A percentile compares a stretch with the other conserved stretches of the same genome.
phyloP scores from a whole-genome alignment of 2,888 invertebrate species.

The Athalia cordata region DNA sequence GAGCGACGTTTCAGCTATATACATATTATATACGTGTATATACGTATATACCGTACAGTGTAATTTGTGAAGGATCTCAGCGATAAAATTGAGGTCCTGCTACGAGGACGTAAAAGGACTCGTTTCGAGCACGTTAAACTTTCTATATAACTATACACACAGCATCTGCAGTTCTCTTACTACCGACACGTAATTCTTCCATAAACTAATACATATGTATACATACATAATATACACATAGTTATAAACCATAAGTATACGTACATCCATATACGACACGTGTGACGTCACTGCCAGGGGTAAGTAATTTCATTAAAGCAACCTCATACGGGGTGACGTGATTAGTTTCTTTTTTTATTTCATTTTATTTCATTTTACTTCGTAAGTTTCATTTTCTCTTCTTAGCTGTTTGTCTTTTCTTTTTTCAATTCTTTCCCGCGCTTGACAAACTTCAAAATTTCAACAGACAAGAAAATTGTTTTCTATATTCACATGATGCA shows the following conservation, averaged over 20 bases:
- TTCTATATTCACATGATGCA: neutral
- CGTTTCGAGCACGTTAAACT: neutral
- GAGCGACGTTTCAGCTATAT: too few relatives aligned
- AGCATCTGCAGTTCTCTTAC: too few relatives aligned
- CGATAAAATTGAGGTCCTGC: neutral
- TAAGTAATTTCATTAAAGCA: too few relatives aligned
- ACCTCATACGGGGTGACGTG: too few relatives aligned
- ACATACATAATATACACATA: neutral
- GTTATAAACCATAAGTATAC: neutral
- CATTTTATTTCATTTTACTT: too few relatives aligned
- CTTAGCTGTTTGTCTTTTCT: too few relatives aligned
- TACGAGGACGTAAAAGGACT: neutral
- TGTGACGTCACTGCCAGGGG: too few relatives aligned
- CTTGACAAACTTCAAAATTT: neutral
- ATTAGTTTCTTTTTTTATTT: too few relatives aligned
- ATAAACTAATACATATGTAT: neutral
- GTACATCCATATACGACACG: too few relatives aligned
- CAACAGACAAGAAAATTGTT: neutral
- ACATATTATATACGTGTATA: too few relatives aligned
- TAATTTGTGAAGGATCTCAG: slow-evolving; percentile 8
- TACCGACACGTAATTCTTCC: neutral
- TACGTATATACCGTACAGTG: neutral
- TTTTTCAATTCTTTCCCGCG: neutral
- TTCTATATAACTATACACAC: neutral
- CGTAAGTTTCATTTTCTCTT: too few relatives aligned